Percentiles rank a stretch among this genome's conserved stretches.
phyloP scores from a whole-genome alignment of 2,113 vertebrate genomes.

The Cariama cristata region DNA sequence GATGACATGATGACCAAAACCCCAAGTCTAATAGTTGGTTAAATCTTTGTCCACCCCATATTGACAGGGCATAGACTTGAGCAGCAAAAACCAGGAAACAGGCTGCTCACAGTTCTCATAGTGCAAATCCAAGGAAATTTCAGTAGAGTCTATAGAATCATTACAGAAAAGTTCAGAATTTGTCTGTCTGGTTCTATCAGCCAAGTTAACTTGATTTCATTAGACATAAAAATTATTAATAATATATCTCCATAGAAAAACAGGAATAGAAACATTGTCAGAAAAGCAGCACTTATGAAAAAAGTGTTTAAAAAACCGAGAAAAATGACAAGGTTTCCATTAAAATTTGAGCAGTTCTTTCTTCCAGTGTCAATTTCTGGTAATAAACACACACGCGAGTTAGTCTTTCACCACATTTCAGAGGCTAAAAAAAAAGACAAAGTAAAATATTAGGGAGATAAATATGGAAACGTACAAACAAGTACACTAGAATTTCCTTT shows the following conservation, averaged over 20 bases:
- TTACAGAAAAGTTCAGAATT: conserved; percentile 24
- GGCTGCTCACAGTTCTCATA: not conserved
- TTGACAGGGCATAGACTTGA: not conserved
- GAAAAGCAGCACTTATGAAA: not conserved
- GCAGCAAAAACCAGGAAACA: not conserved
- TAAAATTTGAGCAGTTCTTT: not conserved
- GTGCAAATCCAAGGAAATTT: conserved; percentile 23
- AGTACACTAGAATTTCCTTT: not conserved
- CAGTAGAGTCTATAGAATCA: not conserved
- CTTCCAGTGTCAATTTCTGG: not conserved
- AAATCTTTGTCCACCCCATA: not conserved
- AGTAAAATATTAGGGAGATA: not conserved
- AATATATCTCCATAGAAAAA: not conserved
- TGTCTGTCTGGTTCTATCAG: conserved; percentile 11
- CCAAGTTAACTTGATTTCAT: not conserved
- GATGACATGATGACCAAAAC: not conserved
- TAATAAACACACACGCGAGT: not conserved
- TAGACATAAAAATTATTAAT: not conserved
- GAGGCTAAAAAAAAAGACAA: not conserved
- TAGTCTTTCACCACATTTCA: not conserved
- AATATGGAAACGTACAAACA: not conserved
- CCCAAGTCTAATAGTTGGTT: not conserved
- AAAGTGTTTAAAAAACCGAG: not conserved
- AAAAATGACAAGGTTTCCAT: not conserved
- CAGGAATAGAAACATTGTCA: not conserved